Evolutionary conservation across 2,888 invertebrate genomes (phyloP), one percentile per base, ranked within the genome.

Genomic region (Meiosimyza decipiens): DNA sequence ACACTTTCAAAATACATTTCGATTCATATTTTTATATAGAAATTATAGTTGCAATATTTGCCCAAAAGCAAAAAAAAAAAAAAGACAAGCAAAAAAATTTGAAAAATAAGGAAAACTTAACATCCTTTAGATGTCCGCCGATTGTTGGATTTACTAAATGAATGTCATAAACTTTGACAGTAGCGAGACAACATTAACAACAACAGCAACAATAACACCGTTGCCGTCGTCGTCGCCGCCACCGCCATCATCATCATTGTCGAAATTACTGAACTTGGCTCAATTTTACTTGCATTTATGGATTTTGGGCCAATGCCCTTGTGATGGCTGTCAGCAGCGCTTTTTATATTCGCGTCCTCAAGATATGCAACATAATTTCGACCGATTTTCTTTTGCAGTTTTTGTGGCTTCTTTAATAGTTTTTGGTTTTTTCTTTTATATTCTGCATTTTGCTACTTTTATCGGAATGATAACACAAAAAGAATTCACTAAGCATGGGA

Each of bases 301-400:
- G 79, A 79, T 82, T 82, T 81, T 80, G 78, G 81, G 78, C 81
- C 82, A 82, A 82, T 79, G 82, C 79, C 82, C 82, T 40, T 82
- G 78, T 74, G 62, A 33, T 59, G 18, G 50, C 22, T 57, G 47
- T 68, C 28, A 54, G 16, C 71, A 47, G 18, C 18, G 54, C 47
- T 54, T 16, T 18, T 22, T 59, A 22, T 15, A 62, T 16, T 52
- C 40, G 11, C 28, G 28, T n/a, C 40, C 54, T 22, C 15, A 54
- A 22, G 51, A 65, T 51, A 50, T 51, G 51, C 65, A 22, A 78
- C 81, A 80, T 81, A 80, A 78, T 81, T 82, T 81, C 77, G 80
- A 77, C 77, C 79, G 79, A 79, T 77, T 79, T 79, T 65, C 75
- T 62, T 64, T 72, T 77, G 70, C 66, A 72, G 70, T 78, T 74